Evolutionary conservation across 2,113 vertebrate species (phyloP).

Genomic region (Carollia perspicillata): DNA sequence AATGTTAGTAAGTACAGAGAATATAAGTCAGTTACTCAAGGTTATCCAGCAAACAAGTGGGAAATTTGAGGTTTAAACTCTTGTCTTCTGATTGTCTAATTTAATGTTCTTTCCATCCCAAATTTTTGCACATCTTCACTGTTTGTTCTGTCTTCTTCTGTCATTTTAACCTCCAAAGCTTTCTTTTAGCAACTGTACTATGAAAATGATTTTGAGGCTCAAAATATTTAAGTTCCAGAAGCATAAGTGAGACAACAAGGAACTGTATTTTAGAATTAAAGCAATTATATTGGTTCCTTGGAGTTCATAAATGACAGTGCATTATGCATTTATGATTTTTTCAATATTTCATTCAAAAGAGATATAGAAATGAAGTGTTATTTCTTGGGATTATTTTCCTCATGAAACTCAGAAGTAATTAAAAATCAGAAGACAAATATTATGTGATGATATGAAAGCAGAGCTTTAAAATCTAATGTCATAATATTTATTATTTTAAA

Average conservation of each 20-base stretch:
- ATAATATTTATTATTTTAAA: background rate
- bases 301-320: background rate
- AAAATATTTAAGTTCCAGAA: background rate
- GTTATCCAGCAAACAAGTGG: background rate
- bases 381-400: conserved; percentile 9
- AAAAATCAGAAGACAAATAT: background rate
- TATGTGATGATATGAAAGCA: background rate
- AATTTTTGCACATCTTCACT: background rate
- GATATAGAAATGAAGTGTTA: background rate
- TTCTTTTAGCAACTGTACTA: background rate
- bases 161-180: background rate
- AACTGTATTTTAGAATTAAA: background rate
- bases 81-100: background rate
- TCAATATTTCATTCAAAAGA: background rate
- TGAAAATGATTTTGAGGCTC: background rate
- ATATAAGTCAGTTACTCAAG: background rate
- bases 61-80: background rate
- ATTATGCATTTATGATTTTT: conserved; percentile 9
- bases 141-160: background rate
- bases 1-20: background rate
- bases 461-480: background rate
- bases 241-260: background rate
- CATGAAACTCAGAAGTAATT: background rate
- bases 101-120: background rate
- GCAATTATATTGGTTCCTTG: background rate